Conservation (phyloP, 2,888 invertebrate genomes). For the Leucophenga maculata region DNA sequence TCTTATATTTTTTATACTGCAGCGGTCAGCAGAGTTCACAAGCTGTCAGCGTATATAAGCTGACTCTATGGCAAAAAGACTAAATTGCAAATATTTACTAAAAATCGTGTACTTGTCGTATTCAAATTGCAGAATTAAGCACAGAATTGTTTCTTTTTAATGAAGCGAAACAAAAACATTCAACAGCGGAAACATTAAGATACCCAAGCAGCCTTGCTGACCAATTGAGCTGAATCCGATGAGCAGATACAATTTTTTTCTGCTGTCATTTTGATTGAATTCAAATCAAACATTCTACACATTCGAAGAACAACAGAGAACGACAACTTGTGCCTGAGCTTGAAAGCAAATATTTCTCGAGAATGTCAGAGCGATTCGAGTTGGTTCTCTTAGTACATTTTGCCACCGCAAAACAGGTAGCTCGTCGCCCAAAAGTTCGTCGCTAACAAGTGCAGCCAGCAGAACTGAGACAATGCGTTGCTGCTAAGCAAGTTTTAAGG, state of each 20-base stretch:
- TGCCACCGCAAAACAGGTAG: too few relatives aligned
- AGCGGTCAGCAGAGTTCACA: conserved; percentile 61
- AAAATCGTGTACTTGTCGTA: conserved; percentile 31
- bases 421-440: conserved; percentile 21
- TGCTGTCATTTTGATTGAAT: conserved; percentile 68
- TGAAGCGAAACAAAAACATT: conserved; percentile 52
- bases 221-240: conserved; percentile 49
- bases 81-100: background rate
- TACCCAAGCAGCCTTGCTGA: conserved; percentile 36
- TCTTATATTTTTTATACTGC: conserved; percentile 39
- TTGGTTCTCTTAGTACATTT: conserved; percentile 34
- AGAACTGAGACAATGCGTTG: conserved; percentile 34
- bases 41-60: conserved; percentile 29
- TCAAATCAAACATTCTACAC: conserved; percentile 67
- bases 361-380: conserved; percentile 68
- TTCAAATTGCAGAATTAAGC: conserved; percentile 63
- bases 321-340: conserved; percentile 26
- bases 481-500: background rate
- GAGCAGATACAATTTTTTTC: background rate
- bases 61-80: background rate
- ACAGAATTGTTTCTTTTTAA: conserved; percentile 59
- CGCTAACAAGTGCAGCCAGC: conserved; percentile 51
- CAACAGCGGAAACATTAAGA: conserved; percentile 47
- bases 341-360: conserved; percentile 39
- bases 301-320: conserved; percentile 39